Base-by-base conservation (phyloP, 2,113 vertebrate species). In the Fulmarus glacialis region DNA sequence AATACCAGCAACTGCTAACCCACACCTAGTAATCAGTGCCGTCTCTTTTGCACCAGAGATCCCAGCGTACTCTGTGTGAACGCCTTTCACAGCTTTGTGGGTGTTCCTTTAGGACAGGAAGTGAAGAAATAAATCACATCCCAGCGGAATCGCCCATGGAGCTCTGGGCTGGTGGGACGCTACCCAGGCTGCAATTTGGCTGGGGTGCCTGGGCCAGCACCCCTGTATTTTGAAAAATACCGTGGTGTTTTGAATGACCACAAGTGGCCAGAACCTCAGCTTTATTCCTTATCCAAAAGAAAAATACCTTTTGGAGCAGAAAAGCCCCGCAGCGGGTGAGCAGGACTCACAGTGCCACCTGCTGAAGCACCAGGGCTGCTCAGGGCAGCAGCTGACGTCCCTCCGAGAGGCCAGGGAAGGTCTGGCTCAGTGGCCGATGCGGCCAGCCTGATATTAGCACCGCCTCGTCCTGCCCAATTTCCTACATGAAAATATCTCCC, bases 311-410 rank as follows among this genome's bases (percentile, higher is more conserved):
- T 78, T 38, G 82, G 66, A 94, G 80, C 63, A 93, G 70, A 73
- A 87, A 63, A 89, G 30, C 34, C 77, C 81, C 9, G 2, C 17
- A 47, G 62, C 0, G 75, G 87, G 89, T 89, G 87, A 89, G 63
- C 77, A 95, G 89, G 95, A 64, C 83, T 93, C 72, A 93, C 87
- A 97, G 94, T 95, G 97, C 97, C 96, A 97, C 85, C 96, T 96
- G 89, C 95, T 96, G 96, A 97, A 93, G 82, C 78, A 75, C 45
- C 42, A 27, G 3, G 58, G 59, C 82, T 73, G 70, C 82, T 95
- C n/a, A 27, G 66, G 67, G 34, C 43, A 4, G 66, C 58, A 88
- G 40, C 21, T 13, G 4, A 4, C 11, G 4, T 87, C 80, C 60
- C 29, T 82, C 53, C 1, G 4, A 82, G 52, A 67, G 26, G n/a